Evolutionary conservation across 2,888 invertebrate species (phyloP), one percentile per base, ranked within the genome.

Genomic region (Agrochola circellaris): DNA sequence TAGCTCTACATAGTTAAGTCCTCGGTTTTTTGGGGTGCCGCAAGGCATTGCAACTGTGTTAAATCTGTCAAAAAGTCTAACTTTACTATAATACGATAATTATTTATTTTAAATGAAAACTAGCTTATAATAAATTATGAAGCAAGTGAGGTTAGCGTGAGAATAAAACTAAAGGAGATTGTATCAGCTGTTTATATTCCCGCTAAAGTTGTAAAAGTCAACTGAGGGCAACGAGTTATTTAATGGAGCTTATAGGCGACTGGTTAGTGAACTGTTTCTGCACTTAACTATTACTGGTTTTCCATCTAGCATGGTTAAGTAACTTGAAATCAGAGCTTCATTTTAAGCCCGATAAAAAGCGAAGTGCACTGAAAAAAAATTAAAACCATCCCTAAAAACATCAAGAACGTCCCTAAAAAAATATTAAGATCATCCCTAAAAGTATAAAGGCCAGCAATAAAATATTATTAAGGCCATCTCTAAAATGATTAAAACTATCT

Each of bases 151-250:
- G 70, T 62, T 66, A 65, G 74, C 82, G 82, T 80, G 83, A 81
- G 86, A 85, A 81, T 74, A 78, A 42, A 73, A 84, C 61, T 76
- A 61, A 69, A 83, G 72, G 66, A 86, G 85, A 87, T 87, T 65
- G 67, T 79, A 87, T 85, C 87, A 83, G 83, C 65, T 74, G 78
- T 82, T 80, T 80, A 82, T 69, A 83, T 74, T 82, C 73, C 82
- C 80, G 76, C 85, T 80, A 75, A 80, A 80, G 85, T 79, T 85
- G 85, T 85, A 80, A 80, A 86, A 83, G 85, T 76, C 83, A 87
- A 87, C 79, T 87, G 79, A 77, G 87, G 83, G 85, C 81, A 85
- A 79, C 81, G 81, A 87, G 83, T 70, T 81, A 79, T 79, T 85
- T 85, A 85, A 87, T 85, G 67, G 64, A 79, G 66, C 61, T 81